Evolutionary conservation across 1,140 invertebrate species (phyloP).

Genomic region (Procambarus clarkii): DNA sequence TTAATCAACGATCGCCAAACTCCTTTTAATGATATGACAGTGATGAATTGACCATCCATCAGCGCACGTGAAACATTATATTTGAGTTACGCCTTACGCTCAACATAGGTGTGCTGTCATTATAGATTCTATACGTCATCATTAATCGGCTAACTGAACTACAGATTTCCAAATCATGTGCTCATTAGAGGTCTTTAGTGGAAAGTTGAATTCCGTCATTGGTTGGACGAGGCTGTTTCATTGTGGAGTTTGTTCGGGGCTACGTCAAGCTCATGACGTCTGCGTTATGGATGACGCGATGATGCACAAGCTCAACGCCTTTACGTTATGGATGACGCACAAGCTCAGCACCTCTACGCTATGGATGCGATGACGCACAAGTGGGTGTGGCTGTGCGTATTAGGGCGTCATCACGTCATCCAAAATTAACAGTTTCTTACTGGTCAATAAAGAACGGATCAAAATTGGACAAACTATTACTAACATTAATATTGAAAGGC

Average conservation of each 20-base stretch:
- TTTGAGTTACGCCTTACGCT: neutral
- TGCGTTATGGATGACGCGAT: neutral
- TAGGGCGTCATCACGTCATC: too few relatives aligned
- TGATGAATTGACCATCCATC: neutral
- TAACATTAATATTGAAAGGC: too few relatives aligned
- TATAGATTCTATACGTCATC: neutral
- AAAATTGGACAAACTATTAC: too few relatives aligned
- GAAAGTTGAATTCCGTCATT: conserved; percentile 6
- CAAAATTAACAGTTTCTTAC: too few relatives aligned
- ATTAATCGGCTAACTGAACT: conserved; percentile 2
- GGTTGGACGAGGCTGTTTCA: neutral
- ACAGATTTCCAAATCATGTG: neutral
- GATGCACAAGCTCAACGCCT: neutral
- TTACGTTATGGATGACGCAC: too few relatives aligned
- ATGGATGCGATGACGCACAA: too few relatives aligned
- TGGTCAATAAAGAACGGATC: too few relatives aligned
- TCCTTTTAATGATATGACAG: conserved; percentile 8
- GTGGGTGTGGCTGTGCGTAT: too few relatives aligned
- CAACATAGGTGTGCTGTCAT: neutral
- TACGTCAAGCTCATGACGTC: neutral
- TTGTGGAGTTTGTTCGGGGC: neutral
- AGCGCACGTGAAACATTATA: neutral
- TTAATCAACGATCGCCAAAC: neutral
- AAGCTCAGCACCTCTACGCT: too few relatives aligned
- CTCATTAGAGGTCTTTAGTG: conserved; percentile 1